Evolutionary conservation across 2,888 invertebrate genomes (phyloP), one percentile per base, ranked within the genome.

Genomic region (Micoletzkya japonica): DNA sequence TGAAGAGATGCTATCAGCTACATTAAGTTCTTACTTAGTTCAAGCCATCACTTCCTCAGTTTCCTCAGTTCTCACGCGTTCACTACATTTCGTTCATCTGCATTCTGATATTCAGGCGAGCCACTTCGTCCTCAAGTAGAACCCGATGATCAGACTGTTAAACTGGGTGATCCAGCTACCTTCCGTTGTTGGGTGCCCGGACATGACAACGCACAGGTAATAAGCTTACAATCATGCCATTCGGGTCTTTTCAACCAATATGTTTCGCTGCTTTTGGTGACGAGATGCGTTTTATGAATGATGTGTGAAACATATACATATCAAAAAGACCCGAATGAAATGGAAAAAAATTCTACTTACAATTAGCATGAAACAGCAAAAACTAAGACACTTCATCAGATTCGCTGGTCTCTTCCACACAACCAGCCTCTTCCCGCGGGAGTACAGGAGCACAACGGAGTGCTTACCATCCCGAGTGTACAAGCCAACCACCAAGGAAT

Each of bases 151-250:
- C 90, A 90, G 81, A 90, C 89, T 0, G 89, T 91, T 3, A 87
- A 90, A 3, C 90, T 91, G 86, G 91, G 91, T n/a, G 88, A 88
- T 2, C 86, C 88, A 1, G 90, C 89, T 4, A 90, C 90, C 76
- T 86, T 96, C 1, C 89, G 90, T 0, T 97, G 96, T 85, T 88
- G 89, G 30, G 91, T 91, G 0, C 88, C 88, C 26, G 94, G 93
- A 39, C 88, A 57, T 32, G 39, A 57, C 36, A 52, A 63, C 20
- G 60, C 39, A 7, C 39, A 70, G 56, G 60, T 59, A 50, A 44
- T 44, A 14, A 10, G 10, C 44, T 44, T 44, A 10, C 44, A 14
- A 10, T 20, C 44, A 44, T 14, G 44, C 44, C 10, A 20, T 10
- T 10, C 44, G 10, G 44, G 44, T n/a, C n/a, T n/a, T n/a, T n/a